Evolutionary conservation across 2,113 vertebrate genomes (phyloP), one percentile per base, ranked within the genome.

Genomic region (Penelope pileata): DNA sequence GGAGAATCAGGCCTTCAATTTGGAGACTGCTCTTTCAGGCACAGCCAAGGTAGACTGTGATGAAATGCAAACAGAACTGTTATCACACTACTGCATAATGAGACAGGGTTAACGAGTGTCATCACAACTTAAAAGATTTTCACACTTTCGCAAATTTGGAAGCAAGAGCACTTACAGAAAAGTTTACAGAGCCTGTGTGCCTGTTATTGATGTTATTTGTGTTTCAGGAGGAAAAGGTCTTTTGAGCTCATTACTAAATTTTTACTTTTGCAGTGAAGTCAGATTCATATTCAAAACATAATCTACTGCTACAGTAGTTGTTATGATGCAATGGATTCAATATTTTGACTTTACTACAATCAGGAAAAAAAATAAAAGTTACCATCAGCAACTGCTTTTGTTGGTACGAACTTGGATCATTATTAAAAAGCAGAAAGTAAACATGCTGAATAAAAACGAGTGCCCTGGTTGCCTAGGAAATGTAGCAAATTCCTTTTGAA

Each of bases 291-390:
- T 96, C 78, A 96, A 95, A 95, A 54, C 48, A 94, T 15, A 66
- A 64, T 27, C 21, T 77, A 95, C 96, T 89, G 51, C 90, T 95
- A 91, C 73, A 72, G 91, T 93, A 95, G 92, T 83, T 94, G 64
- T 60, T 94, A 73, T 62, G 62, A 96, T 79, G 63, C 40, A 47
- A 72, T 94, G 66, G 43, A 92, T 75, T 95, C 76, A 94, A 90
- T 94, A 94, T 96, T 97, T 96, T 95, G 45, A 94, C 93, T 95
- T 96, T 79, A 66, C 40, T 45, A 42, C 12, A 47, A 75, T 43
- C 23, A 87, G 84, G 81, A 96, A 91, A 87, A n/a, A 94, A 64
- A 80, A 94, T 78, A 79, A 64, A 79, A 69, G 59, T 73, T 68
- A 89, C 54, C 34, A 43, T 30, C 23, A 51, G 47, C 26, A 59